phyloP scores from a whole-genome alignment of 2,113 vertebrate genomes.

The Herpailurus yagouaroundi region DNA sequence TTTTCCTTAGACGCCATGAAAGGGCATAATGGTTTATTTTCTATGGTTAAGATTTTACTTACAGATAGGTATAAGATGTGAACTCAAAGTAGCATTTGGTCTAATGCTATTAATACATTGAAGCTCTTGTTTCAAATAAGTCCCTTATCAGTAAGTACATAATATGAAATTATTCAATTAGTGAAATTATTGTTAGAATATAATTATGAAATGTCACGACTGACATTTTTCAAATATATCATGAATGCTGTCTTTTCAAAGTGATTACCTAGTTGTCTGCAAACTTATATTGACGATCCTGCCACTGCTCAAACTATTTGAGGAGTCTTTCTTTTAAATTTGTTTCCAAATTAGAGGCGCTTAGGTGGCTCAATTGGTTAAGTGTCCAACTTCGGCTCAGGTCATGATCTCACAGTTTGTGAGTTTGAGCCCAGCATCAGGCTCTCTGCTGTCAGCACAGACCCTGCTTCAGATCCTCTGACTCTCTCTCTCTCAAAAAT shows the following conservation, averaged over 20 bases:
- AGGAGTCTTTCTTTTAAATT: neutral
- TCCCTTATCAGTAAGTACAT: neutral
- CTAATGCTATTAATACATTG: neutral
- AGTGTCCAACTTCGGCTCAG: too few species aligned
- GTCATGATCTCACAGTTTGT: too few species aligned
- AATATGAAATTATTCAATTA: neutral
- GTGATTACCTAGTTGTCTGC: neutral
- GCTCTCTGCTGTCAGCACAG: too few species aligned
- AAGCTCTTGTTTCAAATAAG: neutral
- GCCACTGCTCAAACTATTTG: neutral
- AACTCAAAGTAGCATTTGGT: neutral
- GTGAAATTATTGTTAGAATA: neutral
- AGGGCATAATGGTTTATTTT: neutral
- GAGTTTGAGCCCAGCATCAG: too few species aligned
- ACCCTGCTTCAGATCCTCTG: too few species aligned
- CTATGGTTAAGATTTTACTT: neutral
- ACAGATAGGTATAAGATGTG: neutral
- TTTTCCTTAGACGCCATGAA: neutral
- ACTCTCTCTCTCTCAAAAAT: too few species aligned
- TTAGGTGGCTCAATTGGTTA: too few species aligned
- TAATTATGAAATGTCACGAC: neutral
- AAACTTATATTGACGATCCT: neutral
- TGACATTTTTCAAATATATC: neutral
- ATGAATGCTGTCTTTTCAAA: neutral
- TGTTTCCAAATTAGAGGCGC: neutral